A percentile compares a stretch with the other conserved stretches of the same genome.
Conservation (phyloP, 2,888 invertebrate genomes). For the Dysmachus trigonus region DNA sequence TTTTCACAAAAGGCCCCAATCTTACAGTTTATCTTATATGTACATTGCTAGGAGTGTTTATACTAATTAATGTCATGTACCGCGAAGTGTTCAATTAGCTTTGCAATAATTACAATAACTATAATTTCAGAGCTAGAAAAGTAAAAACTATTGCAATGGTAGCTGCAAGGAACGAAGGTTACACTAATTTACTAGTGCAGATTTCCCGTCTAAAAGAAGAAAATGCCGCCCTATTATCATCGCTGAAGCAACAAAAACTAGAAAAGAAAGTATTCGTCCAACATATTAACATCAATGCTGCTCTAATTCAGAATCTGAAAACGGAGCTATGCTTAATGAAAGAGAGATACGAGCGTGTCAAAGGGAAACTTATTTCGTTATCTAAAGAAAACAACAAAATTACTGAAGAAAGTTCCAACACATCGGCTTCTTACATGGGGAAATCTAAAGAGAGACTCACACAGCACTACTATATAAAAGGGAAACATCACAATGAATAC, state of each 20-base stretch:
- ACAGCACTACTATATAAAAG: neutral
- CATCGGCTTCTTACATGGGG: neutral
- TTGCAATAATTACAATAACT: neutral
- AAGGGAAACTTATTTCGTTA: neutral
- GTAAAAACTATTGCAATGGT: neutral
- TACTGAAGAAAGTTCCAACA: neutral
- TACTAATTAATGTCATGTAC: slow-evolving; percentile 14
- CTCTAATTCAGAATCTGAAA: neutral
- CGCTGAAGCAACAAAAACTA: neutral
- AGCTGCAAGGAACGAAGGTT: neutral
- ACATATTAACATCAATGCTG: neutral
- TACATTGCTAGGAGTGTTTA: neutral
- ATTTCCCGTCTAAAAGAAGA: neutral
- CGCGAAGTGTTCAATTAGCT: neutral
- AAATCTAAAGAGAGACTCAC: neutral
- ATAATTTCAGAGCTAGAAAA: neutral
- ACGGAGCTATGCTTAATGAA: neutral
- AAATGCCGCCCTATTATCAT: neutral
- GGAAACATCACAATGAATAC: neutral
- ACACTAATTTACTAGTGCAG: neutral
- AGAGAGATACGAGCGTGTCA: neutral
- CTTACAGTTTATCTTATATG: neutral
- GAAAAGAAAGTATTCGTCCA: neutral
- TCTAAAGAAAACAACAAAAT: neutral
- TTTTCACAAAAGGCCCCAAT: neutral